A percentile compares a stretch with the other conserved stretches of the same genome.
Evolutionary conservation across 2,113 vertebrate genomes (phyloP).

Genomic region (Onychorhynchus coronatus): DNA sequence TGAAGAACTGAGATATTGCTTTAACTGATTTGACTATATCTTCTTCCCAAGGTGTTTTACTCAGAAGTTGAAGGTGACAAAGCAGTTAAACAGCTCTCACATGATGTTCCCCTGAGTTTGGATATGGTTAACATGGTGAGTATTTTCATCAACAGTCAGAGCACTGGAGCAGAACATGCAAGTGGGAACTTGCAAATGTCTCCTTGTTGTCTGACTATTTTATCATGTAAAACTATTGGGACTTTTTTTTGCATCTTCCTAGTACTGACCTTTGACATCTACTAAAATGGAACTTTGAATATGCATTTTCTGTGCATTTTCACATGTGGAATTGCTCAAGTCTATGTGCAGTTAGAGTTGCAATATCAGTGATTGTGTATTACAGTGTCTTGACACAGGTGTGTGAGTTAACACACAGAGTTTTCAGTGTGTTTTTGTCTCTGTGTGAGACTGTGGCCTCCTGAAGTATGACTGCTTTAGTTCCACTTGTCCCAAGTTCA

Average conservation of each 20-base stretch:
- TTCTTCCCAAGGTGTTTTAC: constrained; percentile 85
- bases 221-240: neutral
- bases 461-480: neutral
- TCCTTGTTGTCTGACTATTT: neutral
- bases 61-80: constrained; percentile 78
- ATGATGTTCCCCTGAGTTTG: constrained; percentile 78
- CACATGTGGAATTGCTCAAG: rapidly evolving
- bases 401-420: neutral
- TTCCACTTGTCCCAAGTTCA: neutral
- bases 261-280: neutral
- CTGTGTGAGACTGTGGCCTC: neutral
- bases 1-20: neutral
- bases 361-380: neutral
- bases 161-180: neutral
- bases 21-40: neutral
- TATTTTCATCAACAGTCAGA: constrained; percentile 17
- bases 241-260: neutral
- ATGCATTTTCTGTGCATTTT: neutral
- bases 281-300: neutral
- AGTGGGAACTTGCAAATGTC: neutral
- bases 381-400: neutral
- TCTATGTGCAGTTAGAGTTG: neutral
- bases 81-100: constrained; percentile 68
- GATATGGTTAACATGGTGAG: constrained; percentile 83
- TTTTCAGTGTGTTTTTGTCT: neutral